These are phyloP conservation scores for Dyspetes luteomarginatus DNA, from an alignment of 2,888 invertebrate species.

Conservation along the genomic window DNA sequence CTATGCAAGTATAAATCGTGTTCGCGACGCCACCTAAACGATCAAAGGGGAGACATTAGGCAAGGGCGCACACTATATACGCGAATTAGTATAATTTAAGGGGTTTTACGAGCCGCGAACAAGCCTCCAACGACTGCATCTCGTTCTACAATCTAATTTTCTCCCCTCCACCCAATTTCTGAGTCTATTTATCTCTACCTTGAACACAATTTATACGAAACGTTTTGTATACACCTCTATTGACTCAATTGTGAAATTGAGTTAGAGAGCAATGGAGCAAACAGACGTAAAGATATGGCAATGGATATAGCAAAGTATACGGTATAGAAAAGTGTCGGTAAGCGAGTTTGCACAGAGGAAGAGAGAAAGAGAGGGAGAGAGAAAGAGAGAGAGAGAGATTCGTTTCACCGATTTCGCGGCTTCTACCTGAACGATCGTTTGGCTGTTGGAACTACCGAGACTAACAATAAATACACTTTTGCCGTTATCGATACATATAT, in stretches of 20 bases:
- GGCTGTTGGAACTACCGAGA: neutral
- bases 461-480: neutral
- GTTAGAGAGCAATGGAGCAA: conserved; percentile 45
- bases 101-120: conserved; percentile 68
- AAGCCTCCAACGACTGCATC: conserved; percentile 36
- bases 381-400: conserved; percentile 27
- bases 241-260: conserved; percentile 69
- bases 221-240: conserved; percentile 50
- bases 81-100: conserved; percentile 46
- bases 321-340: too few relatives aligned
- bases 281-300: conserved; percentile 49
- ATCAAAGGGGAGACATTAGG: conserved; percentile 59
- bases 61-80: too few relatives aligned
- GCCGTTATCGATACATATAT: conserved; percentile 13
- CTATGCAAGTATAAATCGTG: conserved; percentile 68
- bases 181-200: conserved; percentile 30
- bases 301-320: conserved; percentile 42
- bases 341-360: too few relatives aligned
- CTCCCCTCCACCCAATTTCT: conserved; percentile 32
- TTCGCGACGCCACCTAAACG: conserved; percentile 62
- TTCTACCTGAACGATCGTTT: conserved; percentile 21
- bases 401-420: conserved; percentile 39
- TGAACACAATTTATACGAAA: conserved; percentile 53
- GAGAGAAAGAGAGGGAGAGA: neutral
- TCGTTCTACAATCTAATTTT: conserved; percentile 24